Evolutionary conservation across 2,888 invertebrate species (phyloP), one percentile per base, ranked within the genome.

Genomic region (Tetramorium bicarinatum): DNA sequence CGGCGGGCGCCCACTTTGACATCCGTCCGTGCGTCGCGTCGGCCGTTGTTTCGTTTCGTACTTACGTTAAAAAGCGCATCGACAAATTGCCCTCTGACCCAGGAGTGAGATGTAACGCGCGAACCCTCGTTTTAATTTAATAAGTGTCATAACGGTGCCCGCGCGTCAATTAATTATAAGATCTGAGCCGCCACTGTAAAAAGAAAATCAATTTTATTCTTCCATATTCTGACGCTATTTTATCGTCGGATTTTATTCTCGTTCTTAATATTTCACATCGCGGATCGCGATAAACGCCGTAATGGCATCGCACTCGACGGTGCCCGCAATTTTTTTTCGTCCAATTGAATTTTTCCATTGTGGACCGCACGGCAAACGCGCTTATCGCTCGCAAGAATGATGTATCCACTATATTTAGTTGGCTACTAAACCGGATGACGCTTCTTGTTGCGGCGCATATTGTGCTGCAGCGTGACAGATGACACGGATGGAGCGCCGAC

Each of bases 401-500:
- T 38, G n/a, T 3, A 38, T 21, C 29, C 49, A 15, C 21, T 79
- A 59, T 67, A 69, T 79, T 79, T 59, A 69, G 69, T 47, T 59
- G 69, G 21, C 69, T 47, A 34, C 34, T 56, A 44, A 67, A 77
- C 41, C 77, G 41, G 25, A 49, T 49, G 64, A 47, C 47, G 47
- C 69, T 69, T 69, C 79, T 79, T 69, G 69, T 47, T 59, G 79
- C 47, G 29, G 69, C 56, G 79, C 21, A 47, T 79, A 69, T 79
- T 56, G 66, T 47, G 67, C 67, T 4, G 77, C 77, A 67, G 41
- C 15, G 56, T 79, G 77, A 79, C 77, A 44, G 56, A 69, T 69
- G 79, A 79, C 79, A 69, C 77, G 77, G 34, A 56, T 34, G 56
- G 56, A 79, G 21, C 79, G 79, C 25, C 69, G 79, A 79, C 79